phyloP scores from a whole-genome alignment of 1,140 invertebrate genomes.

The Dendroctonus valens region DNA sequence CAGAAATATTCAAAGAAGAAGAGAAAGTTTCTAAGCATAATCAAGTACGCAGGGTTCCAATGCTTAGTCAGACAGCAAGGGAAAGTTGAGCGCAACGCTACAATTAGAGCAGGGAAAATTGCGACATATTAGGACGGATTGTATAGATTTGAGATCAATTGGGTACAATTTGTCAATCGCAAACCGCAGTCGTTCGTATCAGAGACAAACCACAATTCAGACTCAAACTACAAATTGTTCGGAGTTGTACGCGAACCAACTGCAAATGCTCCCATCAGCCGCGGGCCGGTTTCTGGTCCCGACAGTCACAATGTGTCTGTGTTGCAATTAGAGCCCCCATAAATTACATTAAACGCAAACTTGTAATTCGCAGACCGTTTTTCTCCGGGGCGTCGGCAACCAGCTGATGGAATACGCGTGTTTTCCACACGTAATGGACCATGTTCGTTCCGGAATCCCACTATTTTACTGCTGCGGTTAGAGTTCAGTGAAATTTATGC shows the following conservation, averaged over 20 bases:
- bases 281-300: conserved; percentile 22
- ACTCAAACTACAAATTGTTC: conserved; percentile 27
- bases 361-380: conserved; percentile 35
- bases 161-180: background rate
- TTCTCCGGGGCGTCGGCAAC: conserved; percentile 19
- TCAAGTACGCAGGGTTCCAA: too few relatives aligned
- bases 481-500: too few relatives aligned
- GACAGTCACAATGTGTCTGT: conserved; percentile 32
- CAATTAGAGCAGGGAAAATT: too few relatives aligned
- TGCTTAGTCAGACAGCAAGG: too few relatives aligned
- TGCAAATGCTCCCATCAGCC: conserved; percentile 22
- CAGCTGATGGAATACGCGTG: conserved; percentile 40
- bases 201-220: conserved; percentile 11
- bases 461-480: background rate
- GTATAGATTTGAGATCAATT: too few relatives aligned
- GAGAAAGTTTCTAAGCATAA: too few relatives aligned
- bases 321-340: conserved; percentile 35
- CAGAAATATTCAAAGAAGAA: too few relatives aligned
- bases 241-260: conserved; percentile 24
- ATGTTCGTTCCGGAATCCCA: conserved; percentile 19
- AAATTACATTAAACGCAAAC: conserved; percentile 39
- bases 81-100: too few relatives aligned
- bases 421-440: conserved; percentile 38
- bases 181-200: background rate
- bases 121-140: too few relatives aligned